Percentiles rank a stretch among this genome's conserved stretches.
These are phyloP conservation scores for Crematogaster levior DNA, from an alignment of 2,888 invertebrate genomes.

Conservation along the genomic window DNA sequence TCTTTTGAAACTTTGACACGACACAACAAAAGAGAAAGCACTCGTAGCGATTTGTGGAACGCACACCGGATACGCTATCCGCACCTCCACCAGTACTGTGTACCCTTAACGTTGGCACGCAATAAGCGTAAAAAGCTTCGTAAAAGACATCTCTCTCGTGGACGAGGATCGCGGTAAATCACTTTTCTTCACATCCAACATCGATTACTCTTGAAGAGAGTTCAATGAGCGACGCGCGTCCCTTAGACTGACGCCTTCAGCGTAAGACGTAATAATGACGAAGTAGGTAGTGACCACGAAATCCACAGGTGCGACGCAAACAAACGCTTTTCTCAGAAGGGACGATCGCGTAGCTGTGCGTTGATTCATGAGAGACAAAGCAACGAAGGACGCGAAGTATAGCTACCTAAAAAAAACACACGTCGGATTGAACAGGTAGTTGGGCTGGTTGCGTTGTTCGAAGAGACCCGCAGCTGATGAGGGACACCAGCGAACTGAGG, in stretches of 20 bases:
- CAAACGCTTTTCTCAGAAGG: background rate
- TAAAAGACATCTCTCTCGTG: background rate
- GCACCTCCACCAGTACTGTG: too few species aligned
- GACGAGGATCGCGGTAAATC: background rate
- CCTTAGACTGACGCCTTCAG: background rate
- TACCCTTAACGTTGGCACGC: background rate
- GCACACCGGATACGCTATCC: background rate
- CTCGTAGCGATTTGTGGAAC: constrained; percentile 7
- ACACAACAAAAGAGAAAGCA: constrained; percentile 10
- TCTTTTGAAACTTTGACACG: background rate
- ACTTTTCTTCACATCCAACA: background rate
- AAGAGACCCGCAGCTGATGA: constrained; percentile 75
- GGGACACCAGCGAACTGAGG: constrained; percentile 79
- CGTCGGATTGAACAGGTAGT: constrained; percentile 9
- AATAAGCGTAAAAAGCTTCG: background rate
- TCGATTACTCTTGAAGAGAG: background rate
- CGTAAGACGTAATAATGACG: constrained; percentile 24
- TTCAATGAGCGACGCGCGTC: constrained; percentile 8
- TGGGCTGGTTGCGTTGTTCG: constrained; percentile 7
- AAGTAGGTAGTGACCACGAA: background rate
- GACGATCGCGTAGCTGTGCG: background rate
- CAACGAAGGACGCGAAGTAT: background rate
- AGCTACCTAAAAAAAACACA: background rate
- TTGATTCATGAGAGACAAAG: background rate
- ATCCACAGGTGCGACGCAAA: background rate